Base-by-base conservation (phyloP, 30 jellyfish, hydroid and myxozoan genomes). In the Turritopsis dohrnii region DNA sequence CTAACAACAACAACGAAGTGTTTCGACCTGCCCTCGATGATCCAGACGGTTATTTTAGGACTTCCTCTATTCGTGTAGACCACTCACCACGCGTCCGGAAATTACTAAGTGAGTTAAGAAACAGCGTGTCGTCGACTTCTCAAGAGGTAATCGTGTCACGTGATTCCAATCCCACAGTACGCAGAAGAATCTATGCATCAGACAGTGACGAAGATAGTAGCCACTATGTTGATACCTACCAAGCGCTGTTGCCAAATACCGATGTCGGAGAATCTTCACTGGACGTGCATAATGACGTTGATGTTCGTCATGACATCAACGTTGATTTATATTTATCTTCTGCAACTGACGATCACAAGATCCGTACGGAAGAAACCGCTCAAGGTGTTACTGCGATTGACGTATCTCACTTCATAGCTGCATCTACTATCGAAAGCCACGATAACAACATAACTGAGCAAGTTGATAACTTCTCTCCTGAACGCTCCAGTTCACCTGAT, bases 401-500 rank as follows among this genome's bases (percentile, higher is more conserved):
- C 60, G 60, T 41, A 41, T 41, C 60, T 41, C 60, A 13, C 5
- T 41, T 41, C 60, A 3, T 41, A 41, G 13, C 60, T 41, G 5
- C 60, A 41, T 41, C 60, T 41, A 41, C 60, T 41, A 13, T 41
- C 60, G 13, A 41, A 41, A 13, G 13, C 13, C 60, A 41, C 13
- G 60, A 41, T 13, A 13, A 41, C 60, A 13, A 41, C 60, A 13
- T 3, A 5, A 41, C 9, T 41, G 60, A 41, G 5, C 60, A 5
- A 13, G 83, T n/a, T 27, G 1, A 75, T n/a, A 0, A 72, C 22
- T 75, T 75, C 41, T 75, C 83, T 17, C 60, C 83, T 26, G 66
- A 25, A 27, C 83, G 66, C 41, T 75, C 83, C 9, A 75, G 83
- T 75, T 75, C 83, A 18, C 83, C 83, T n/a, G 83, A 75, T 75